phyloP scores from a whole-genome alignment of 2,888 invertebrate genomes.

The Tupiocoris notatus region DNA sequence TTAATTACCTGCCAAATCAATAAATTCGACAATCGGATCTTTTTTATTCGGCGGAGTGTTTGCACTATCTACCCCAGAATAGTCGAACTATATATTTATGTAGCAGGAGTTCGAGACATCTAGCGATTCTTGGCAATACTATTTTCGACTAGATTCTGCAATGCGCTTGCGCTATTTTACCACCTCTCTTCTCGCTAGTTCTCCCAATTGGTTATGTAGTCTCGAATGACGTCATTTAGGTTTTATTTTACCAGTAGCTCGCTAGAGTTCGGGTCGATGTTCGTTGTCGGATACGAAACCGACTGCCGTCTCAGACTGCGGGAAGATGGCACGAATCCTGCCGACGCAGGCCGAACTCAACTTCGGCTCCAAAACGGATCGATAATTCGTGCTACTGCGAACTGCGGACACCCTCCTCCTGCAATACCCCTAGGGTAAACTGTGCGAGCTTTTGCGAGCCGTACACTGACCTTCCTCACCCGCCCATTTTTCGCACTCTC shows the following conservation, averaged over 20 bases:
- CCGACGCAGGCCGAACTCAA: conserved; percentile 1
- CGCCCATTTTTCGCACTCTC: not conserved
- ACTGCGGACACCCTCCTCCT: not conserved
- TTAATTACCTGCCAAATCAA: too few species aligned
- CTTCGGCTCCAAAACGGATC: conserved; percentile 1
- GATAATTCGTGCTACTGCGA: conserved; percentile 34
- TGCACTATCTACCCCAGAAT: not conserved
- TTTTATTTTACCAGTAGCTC: not conserved
- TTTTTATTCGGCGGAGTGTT: too few species aligned
- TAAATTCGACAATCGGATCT: too few species aligned
- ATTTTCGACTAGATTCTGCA: not conserved
- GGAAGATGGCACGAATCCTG: not conserved
- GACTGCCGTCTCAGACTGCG: conserved; percentile 26
- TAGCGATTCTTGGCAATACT: not conserved
- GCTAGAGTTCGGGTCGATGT: conserved; percentile 33
- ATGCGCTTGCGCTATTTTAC: too few species aligned
- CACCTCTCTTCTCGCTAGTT: too few species aligned
- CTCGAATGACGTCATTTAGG: not conserved
- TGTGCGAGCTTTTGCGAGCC: conserved; percentile 2
- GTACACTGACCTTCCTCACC: conserved; percentile 39
- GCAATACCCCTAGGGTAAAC: not conserved
- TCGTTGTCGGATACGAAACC: not conserved
- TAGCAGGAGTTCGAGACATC: not conserved
- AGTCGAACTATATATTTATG: not conserved
- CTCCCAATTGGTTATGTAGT: too few species aligned